These are phyloP conservation scores for Xestia ashworthii DNA, from an alignment of 2,888 invertebrate genomes.

Conservation along the genomic window DNA sequence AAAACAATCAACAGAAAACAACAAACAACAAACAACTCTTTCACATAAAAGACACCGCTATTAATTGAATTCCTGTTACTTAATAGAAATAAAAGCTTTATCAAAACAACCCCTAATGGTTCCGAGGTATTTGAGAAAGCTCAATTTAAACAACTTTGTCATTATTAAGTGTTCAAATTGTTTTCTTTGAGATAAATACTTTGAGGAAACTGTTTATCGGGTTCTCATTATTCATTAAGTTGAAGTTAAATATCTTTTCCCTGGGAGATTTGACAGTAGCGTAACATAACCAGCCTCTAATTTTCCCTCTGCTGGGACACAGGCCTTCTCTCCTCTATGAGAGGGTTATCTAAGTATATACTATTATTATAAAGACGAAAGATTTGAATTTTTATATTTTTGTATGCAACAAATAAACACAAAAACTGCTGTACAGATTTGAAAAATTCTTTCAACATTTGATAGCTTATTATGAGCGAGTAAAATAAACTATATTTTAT, in stretches of 20 bases:
- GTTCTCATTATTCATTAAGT: constrained; percentile 18
- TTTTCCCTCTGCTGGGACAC: background rate
- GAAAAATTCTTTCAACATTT: no score
- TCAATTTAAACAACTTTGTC: constrained; percentile 38
- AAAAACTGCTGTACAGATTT: no score
- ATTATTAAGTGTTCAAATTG: constrained; percentile 32
- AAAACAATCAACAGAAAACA: constrained; percentile 1
- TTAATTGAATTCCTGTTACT: constrained; percentile 44
- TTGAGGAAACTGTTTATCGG: constrained; percentile 17
- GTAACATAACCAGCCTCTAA: background rate
- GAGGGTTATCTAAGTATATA: background rate
- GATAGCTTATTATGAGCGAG: no score
- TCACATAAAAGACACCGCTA: constrained; percentile 9
- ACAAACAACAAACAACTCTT: constrained; percentile 32
- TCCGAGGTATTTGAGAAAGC: constrained; percentile 39
- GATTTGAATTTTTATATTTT: no score
- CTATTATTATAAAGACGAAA: no score
- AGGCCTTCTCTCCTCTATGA: background rate
- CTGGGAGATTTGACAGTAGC: background rate
- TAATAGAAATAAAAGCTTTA: constrained; percentile 42
- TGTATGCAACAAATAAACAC: no score
- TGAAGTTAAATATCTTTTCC: background rate
- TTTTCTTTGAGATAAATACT: constrained; percentile 52
- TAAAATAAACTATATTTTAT: no score
- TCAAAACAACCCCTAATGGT: constrained; percentile 55